phyloP scores from a whole-genome alignment of 2,888 invertebrate genomes.

The Uloborus plumipes region DNA sequence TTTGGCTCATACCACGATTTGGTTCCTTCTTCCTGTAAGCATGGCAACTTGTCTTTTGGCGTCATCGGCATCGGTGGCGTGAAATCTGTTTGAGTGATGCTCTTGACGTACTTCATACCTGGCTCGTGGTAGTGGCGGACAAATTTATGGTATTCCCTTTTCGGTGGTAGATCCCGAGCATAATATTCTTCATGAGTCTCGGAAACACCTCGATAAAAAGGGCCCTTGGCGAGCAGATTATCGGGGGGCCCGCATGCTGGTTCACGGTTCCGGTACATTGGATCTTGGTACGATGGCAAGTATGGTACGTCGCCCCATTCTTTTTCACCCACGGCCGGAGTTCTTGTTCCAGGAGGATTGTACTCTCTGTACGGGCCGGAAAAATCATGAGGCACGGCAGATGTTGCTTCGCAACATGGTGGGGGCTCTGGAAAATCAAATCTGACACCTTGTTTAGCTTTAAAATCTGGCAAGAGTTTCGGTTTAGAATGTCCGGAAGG shows the following conservation, averaged over 20 bases:
- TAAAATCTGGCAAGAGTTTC: neutral
- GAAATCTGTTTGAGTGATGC: constrained; percentile 44
- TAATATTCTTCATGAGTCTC: constrained; percentile 38
- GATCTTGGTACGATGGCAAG: constrained; percentile 35
- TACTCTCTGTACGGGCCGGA: constrained; percentile 17
- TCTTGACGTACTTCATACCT: constrained; percentile 39
- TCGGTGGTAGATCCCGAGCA: neutral
- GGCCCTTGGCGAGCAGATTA: constrained; percentile 30
- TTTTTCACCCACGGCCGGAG: constrained; percentile 25
- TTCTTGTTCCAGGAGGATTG: constrained; percentile 27
- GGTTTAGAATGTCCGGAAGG: constrained; percentile 22
- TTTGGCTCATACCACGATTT: constrained; percentile 9
- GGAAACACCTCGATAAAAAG: constrained; percentile 37
- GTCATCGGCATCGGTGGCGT: constrained; percentile 30
- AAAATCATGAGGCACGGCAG: constrained; percentile 8
- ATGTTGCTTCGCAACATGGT: no score
- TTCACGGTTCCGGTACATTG: neutral
- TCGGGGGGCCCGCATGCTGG: neutral
- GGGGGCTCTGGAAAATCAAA: no score
- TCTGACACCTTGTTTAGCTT: neutral
- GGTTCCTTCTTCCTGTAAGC: constrained; percentile 1
- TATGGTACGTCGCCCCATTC: constrained; percentile 36
- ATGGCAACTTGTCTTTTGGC: constrained; percentile 14
- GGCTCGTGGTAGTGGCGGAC: constrained; percentile 41
- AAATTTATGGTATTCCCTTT: constrained; percentile 20